A percentile compares a stretch with the other conserved stretches of the same genome.
Conservation (phyloP, 2,113 vertebrate genomes). For the Ceratotherium simum region DNA sequence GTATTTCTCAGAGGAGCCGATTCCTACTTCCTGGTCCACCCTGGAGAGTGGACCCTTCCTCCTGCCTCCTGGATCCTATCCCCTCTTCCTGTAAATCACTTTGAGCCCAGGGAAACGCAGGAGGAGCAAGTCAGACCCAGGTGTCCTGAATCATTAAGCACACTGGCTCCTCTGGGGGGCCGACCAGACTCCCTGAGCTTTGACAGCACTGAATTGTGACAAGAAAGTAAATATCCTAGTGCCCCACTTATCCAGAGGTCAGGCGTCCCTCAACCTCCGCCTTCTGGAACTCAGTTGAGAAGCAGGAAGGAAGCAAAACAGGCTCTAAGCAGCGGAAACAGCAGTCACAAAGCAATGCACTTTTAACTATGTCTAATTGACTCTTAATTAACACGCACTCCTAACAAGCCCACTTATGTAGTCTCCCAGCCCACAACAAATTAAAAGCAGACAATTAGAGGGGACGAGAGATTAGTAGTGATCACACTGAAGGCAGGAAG, state of each 20-base stretch:
- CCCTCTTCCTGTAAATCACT: slow-evolving; percentile 60
- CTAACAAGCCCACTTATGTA: slow-evolving; percentile 74
- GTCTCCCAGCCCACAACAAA: slow-evolving; percentile 56
- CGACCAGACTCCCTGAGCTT: slow-evolving; percentile 64
- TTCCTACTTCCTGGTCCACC: neutral
- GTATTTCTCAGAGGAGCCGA: neutral
- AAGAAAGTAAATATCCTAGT: slow-evolving; percentile 79
- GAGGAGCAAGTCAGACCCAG: slow-evolving; percentile 32
- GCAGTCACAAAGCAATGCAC: slow-evolving; percentile 58
- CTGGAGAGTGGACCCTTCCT: neutral
- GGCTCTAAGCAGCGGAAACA: slow-evolving; percentile 70
- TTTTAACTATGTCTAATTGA: slow-evolving; percentile 76
- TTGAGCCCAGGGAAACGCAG: neutral
- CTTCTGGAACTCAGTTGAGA: slow-evolving; percentile 75
- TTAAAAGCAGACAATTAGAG: slow-evolving; percentile 76
- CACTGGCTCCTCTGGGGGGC: slow-evolving; percentile 56
- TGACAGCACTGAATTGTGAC: slow-evolving; percentile 80
- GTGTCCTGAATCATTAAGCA: slow-evolving; percentile 72
- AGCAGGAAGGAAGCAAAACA: slow-evolving; percentile 75
- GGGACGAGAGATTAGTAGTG: slow-evolving; percentile 28
- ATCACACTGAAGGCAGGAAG: slow-evolving; percentile 56
- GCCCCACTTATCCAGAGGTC: slow-evolving; percentile 79
- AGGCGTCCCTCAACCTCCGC: slow-evolving; percentile 68
- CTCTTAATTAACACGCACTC: slow-evolving; percentile 73
- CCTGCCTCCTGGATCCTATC: neutral